These are phyloP conservation scores for Pyrocephalus nanus DNA, from an alignment of 2,797 vertebrate species.

Conservation along the genomic window DNA sequence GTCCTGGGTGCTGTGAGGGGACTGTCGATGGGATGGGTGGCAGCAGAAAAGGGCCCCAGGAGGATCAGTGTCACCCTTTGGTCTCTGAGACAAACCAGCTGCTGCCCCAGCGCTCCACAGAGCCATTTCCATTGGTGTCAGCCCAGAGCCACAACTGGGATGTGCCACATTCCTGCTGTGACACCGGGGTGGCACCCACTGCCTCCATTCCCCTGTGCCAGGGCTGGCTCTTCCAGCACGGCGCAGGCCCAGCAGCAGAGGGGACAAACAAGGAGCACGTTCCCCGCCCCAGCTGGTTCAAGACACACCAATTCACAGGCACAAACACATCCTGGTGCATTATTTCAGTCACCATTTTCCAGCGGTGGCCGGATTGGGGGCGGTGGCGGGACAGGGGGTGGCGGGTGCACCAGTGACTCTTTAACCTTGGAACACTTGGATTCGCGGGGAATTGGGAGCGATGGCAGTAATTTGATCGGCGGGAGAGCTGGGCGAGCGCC, in stretches of 20 bases:
- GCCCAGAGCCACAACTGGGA: fast-evolving
- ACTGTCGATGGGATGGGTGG: fast-evolving
- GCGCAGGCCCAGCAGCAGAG: fast-evolving
- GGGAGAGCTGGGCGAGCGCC: neutral
- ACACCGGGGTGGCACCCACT: fast-evolving
- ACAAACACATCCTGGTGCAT: fast-evolving
- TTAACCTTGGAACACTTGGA: neutral
- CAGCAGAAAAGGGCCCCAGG: neutral
- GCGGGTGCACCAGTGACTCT: neutral
- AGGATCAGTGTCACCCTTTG: fast-evolving
- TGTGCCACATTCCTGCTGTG: fast-evolving
- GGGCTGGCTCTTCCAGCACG: neutral
- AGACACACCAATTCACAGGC: fast-evolving
- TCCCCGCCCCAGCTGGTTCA: neutral
- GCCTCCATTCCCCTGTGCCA: neutral
- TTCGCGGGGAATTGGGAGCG: neutral
- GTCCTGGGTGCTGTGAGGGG: neutral
- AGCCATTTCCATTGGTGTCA: fast-evolving
- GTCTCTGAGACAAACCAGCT: neutral
- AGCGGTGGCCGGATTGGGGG: fast-evolving
- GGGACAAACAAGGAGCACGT: neutral
- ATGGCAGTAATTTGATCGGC: neutral
- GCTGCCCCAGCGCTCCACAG: neutral
- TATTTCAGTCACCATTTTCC: fast-evolving
- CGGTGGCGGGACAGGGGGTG: fast-evolving